phyloP scores from a whole-genome alignment of 2,797 vertebrate genomes.

The Danio choprae region DNA sequence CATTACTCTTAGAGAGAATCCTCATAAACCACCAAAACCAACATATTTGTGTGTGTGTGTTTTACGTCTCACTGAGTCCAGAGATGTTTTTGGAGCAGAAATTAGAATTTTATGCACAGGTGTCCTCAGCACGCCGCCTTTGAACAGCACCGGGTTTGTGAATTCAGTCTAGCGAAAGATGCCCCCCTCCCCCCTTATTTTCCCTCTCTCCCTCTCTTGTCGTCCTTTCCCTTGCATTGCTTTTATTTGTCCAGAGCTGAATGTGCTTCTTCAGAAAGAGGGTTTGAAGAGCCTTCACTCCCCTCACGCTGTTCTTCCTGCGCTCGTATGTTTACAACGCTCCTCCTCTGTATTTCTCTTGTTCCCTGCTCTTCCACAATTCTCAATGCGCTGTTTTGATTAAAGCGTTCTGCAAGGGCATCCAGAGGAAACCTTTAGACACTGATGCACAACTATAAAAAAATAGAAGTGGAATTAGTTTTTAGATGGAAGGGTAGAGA shows the following conservation, averaged over 20 bases:
- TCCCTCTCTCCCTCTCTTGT: constrained; percentile 22
- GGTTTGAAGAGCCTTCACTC: constrained; percentile 42
- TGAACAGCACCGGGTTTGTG: constrained; percentile 54
- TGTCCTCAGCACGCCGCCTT: constrained; percentile 60
- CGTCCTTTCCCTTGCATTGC: constrained; percentile 19
- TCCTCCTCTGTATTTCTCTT: constrained; percentile 1
- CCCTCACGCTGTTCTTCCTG: background rate
- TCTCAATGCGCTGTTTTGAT: constrained; percentile 57
- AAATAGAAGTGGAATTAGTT: constrained; percentile 18
- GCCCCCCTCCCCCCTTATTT: constrained; percentile 25
- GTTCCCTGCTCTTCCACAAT: constrained; percentile 28
- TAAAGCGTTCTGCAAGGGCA: constrained; percentile 59
- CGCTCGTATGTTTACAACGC: constrained; percentile 3
- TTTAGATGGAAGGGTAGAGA: background rate
- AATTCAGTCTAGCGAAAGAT: constrained; percentile 32
- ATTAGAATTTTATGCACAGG: constrained; percentile 38
- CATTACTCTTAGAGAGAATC: too few species aligned
- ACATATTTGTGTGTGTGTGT: constrained; percentile 14
- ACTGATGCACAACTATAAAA: constrained; percentile 34
- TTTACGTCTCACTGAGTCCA: constrained; percentile 35
- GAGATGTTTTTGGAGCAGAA: constrained; percentile 22
- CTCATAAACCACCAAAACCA: too few species aligned
- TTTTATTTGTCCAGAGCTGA: constrained; percentile 45
- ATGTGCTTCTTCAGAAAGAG: constrained; percentile 27
- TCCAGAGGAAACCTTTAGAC: constrained; percentile 14